Evolutionary conservation across 2,113 vertebrate species (phyloP), one percentile per base, ranked within the genome.

Genomic region (Smithornis capensis): DNA sequence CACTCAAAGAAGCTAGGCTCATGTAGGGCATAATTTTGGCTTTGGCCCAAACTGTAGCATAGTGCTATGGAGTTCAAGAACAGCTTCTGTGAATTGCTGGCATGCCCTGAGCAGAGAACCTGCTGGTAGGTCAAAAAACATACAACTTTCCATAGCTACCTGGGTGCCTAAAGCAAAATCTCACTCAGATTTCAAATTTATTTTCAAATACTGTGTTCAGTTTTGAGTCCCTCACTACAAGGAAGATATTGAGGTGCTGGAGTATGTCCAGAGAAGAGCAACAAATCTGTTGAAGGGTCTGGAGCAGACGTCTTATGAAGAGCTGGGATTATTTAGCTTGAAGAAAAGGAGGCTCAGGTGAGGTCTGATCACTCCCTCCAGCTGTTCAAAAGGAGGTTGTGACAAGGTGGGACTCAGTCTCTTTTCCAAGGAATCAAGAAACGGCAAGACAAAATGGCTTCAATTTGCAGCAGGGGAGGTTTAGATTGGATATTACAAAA

Each of bases 1-100:
- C 38, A 60, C 17, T 33, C 40, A 68, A 63, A 47, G 27, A 16
- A 11, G 5, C 6, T 53, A 80, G n/a, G 19, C 14, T 31, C 24
- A 63, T 14, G 19, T 49, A 7, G 5, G 27, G 21, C 2, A 15
- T 42, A 56, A 40, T 76, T 6, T n/a, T 6, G 11, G 37, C 19
- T 27, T 77, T 71, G 37, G 5, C 16, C 9, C 16, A 29, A 50
- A 56, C 4, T 17, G n/a, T 59, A 83, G 14, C 27, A 31, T 19
- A 27, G 14, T 1, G 0, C 14, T 56, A 6, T 3, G 23, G 23
- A 23, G 37, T n/a, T 73, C 29, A 57, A 73, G 37, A 82, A 37
- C 1, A 1, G 23, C 33, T 80, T 42, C 25, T 16, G 7, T 0
- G 1, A 44, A 45, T 4, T 75, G n/a, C 25, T 0, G 0, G 28